These are phyloP conservation scores for Lepus timidus DNA, from an alignment of 2,113 vertebrate species.

Conservation along the genomic window DNA sequence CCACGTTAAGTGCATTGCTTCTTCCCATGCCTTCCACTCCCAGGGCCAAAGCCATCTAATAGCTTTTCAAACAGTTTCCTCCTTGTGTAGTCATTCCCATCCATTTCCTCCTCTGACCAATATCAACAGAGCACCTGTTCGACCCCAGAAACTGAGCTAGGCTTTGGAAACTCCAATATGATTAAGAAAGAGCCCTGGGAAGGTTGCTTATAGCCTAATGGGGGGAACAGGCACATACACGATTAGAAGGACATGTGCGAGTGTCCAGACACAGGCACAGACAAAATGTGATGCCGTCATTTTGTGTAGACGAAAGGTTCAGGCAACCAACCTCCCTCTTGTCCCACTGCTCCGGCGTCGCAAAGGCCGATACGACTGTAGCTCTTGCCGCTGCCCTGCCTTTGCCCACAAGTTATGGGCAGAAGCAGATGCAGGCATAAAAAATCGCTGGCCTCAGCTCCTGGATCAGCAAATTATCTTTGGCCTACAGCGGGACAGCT, in stretches of 20 bases:
- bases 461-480: conserved; percentile 86
- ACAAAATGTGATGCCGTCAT: rapidly evolving
- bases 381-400: conserved; percentile 66
- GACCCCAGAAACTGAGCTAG: background rate
- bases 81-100: background rate
- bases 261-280: no score
- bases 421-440: conserved; percentile 89
- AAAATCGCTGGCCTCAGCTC: conserved; percentile 88
- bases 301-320: background rate
- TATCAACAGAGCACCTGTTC: background rate
- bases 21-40: background rate
- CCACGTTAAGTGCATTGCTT: background rate
- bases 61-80: background rate
- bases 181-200: background rate
- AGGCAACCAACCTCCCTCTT: background rate
- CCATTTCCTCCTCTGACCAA: background rate
- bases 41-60: background rate
- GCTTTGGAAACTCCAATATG: background rate
- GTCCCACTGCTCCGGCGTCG: background rate
- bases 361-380: background rate
- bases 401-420: conserved; percentile 85
- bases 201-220: background rate
- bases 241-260: background rate
- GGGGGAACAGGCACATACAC: no score
- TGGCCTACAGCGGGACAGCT: conserved; percentile 86